These are phyloP conservation scores for Steinernema khuongi DNA, from an alignment of 1,140 invertebrate species.

Conservation along the genomic window DNA sequence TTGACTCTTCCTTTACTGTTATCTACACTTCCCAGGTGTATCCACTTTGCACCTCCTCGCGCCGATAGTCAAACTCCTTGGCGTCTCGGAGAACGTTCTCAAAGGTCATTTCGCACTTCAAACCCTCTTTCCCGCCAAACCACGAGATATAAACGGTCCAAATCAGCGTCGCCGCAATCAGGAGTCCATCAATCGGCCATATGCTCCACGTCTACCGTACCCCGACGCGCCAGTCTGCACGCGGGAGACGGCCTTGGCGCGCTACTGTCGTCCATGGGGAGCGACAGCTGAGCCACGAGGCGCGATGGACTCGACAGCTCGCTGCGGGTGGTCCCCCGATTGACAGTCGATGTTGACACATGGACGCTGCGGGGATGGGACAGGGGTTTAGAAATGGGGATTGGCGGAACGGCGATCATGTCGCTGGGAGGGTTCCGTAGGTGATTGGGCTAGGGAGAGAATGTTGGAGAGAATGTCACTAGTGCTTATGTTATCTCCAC, in stretches of 20 bases:
- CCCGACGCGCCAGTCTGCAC: not conserved
- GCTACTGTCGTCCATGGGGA: constrained; percentile 9
- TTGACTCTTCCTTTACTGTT: too few species aligned
- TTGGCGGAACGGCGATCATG: not conserved
- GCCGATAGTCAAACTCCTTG: too few species aligned
- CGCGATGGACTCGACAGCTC: not conserved
- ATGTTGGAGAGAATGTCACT: not conserved
- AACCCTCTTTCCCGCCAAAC: too few species aligned
- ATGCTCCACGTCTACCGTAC: not conserved
- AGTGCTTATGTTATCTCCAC: too few species aligned
- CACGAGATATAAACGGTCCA: too few species aligned
- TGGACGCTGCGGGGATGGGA: not conserved
- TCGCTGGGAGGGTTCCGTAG: not conserved
- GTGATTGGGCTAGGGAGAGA: not conserved
- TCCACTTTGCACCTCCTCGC: too few species aligned
- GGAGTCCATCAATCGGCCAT: too few species aligned
- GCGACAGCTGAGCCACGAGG: constrained; percentile 7
- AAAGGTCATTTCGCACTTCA: too few species aligned
- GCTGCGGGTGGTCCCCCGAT: constrained; percentile 4
- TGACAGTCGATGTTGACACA: constrained; percentile 14
- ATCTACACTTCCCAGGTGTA: too few species aligned
- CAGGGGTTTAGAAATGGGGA: not conserved
- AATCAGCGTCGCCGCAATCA: not conserved
- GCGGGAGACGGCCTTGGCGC: not conserved
- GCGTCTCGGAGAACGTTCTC: too few species aligned